phyloP scores from a whole-genome alignment of 2,888 invertebrate genomes.

The Helleia helle region DNA sequence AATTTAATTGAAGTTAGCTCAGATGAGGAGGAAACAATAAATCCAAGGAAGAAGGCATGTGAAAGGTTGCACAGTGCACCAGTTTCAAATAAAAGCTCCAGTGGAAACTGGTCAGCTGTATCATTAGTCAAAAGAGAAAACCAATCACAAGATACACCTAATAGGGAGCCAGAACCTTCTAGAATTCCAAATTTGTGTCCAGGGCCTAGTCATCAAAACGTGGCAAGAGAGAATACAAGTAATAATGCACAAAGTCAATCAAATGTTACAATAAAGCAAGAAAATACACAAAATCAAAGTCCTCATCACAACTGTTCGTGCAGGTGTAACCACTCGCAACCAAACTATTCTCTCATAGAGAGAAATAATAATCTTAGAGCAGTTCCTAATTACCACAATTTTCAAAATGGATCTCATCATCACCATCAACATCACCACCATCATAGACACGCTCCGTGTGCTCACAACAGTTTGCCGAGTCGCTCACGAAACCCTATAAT shows the following conservation, averaged over 20 bases:
- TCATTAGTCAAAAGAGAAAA: conserved; percentile 42
- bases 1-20: conserved; percentile 65
- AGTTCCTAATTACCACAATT: conserved; percentile 29
- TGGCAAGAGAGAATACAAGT: conserved; percentile 10
- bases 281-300: conserved; percentile 12
- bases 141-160: conserved; percentile 30
- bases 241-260: conserved; percentile 21
- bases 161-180: conserved; percentile 1
- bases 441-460: conserved; percentile 22
- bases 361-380: conserved; percentile 20
- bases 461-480: conserved; percentile 16
- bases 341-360: conserved; percentile 20
- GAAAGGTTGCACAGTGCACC: conserved; percentile 21
- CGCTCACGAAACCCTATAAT: conserved; percentile 18
- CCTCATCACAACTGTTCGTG: conserved; percentile 20
- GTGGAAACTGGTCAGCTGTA: conserved; percentile 17
- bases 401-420: conserved; percentile 32
- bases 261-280: conserved; percentile 25
- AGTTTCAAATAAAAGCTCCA: conserved; percentile 9
- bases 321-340: conserved; percentile 18
- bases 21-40: conserved; percentile 54
- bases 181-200: neutral
- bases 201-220: conserved; percentile 9
- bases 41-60: conserved; percentile 42
- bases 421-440: conserved; percentile 32